phyloP scores from a whole-genome alignment of 1,140 invertebrate species.

The Drosophila lini region DNA sequence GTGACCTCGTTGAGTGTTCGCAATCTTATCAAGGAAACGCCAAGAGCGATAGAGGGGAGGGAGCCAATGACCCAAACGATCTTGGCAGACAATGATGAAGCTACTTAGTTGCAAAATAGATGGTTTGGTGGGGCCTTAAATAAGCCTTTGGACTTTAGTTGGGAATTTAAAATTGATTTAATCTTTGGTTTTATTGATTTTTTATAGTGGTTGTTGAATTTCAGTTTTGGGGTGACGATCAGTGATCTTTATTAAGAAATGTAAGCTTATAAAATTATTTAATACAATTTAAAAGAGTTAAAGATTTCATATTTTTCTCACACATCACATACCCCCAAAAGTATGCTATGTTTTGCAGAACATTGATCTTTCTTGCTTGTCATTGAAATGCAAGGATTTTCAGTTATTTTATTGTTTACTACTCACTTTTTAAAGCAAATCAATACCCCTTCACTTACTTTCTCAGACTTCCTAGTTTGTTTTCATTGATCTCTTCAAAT shows the following conservation, averaged over 20 bases:
- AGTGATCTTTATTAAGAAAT: not conserved
- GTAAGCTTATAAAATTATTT: not conserved
- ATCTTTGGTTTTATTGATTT: not conserved
- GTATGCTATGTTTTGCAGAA: not conserved
- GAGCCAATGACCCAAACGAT: conserved; percentile 44
- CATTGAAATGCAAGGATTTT: not conserved
- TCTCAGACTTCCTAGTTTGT: not conserved
- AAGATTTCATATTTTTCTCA: too few relatives aligned
- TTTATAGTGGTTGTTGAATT: not conserved
- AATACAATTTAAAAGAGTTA: not conserved
- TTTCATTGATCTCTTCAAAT: conserved; percentile 26
- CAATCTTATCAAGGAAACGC: conserved; percentile 66
- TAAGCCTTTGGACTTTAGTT: not conserved
- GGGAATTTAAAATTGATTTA: conserved; percentile 20
- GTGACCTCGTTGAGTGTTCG: conserved; percentile 38
- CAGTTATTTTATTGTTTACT: not conserved
- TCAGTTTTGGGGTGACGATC: not conserved
- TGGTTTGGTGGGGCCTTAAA: not conserved
- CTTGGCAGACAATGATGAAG: conserved; percentile 16
- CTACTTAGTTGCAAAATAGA: conserved; percentile 15
- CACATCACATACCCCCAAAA: not conserved
- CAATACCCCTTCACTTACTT: not conserved
- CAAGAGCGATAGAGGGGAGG: conserved; percentile 3
- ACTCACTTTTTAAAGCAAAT: not conserved
- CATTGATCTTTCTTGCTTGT: not conserved